Percentiles rank a stretch among this genome's conserved stretches.
These are phyloP conservation scores for Wasmannia auropunctata DNA, from an alignment of 1,140 invertebrate species.

Conservation along the genomic window DNA sequence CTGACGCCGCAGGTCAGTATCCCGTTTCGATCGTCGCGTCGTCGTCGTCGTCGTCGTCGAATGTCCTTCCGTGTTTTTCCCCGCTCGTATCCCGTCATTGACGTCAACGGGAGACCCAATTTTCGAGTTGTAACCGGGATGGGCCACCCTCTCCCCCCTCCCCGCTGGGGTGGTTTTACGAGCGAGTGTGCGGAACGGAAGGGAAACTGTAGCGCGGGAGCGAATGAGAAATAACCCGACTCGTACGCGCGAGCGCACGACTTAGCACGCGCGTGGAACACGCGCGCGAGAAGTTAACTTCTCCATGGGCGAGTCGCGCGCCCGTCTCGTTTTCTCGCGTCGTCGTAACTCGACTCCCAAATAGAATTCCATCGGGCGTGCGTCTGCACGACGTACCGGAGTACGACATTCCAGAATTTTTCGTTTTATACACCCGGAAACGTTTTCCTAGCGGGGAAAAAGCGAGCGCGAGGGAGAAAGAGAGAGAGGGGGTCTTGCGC, in stretches of 20 bases:
- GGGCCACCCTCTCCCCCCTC: neutral
- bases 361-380: neutral
- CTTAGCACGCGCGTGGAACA: neutral
- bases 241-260: neutral
- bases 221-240: conserved; percentile 1
- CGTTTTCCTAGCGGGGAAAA: neutral
- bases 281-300: conserved; percentile 14
- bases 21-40: neutral
- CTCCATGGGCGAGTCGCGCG: neutral
- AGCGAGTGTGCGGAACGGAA: conserved; percentile 1
- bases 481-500: neutral
- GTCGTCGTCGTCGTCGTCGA: neutral
- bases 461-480: neutral
- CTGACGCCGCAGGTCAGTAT: conserved; percentile 6
- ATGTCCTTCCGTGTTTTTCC: conserved; percentile 22
- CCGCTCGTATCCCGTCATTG: conserved; percentile 6
- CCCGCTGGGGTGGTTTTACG: conserved; percentile 11
- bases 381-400: neutral
- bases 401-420: conserved; percentile 17
- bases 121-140: conserved; percentile 34
- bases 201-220: neutral
- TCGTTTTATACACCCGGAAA: neutral
- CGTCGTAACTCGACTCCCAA: neutral
- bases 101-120: conserved; percentile 48
- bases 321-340: neutral